Percentiles rank a stretch among this genome's conserved stretches.
Evolutionary conservation across 2,797 vertebrate genomes (phyloP).

Genomic region (Myripristis murdjan): DNA sequence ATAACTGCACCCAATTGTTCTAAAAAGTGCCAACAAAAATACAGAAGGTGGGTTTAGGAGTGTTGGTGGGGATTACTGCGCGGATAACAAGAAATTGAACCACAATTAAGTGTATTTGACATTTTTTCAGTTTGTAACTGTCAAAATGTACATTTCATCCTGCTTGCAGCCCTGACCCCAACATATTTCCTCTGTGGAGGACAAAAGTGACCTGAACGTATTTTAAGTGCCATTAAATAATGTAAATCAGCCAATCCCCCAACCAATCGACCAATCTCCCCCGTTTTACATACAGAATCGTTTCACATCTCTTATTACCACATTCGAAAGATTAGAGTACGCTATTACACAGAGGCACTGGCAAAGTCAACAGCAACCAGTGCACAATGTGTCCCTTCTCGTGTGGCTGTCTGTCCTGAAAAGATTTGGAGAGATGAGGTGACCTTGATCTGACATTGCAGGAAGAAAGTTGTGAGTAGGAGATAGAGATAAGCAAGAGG

Average conservation of each 20-base stretch:
- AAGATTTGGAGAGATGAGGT: slow-evolving; percentile 52
- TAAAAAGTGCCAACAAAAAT: neutral
- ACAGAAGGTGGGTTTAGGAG: neutral
- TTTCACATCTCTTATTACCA: neutral
- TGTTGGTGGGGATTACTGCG: no score
- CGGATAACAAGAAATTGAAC: neutral
- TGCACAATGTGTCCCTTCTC: slow-evolving; percentile 24
- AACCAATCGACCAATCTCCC: slow-evolving; percentile 16
- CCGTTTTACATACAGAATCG: slow-evolving; percentile 12
- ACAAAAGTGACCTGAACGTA: slow-evolving; percentile 7
- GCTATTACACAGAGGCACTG: slow-evolving; percentile 30
- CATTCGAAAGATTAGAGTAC: slow-evolving; percentile 31
- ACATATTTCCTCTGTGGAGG: slow-evolving; percentile 6
- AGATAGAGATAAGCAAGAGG: slow-evolving; percentile 23
- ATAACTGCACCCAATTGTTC: neutral
- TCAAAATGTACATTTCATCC: neutral
- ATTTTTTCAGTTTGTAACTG: neutral
- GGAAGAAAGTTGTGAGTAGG: slow-evolving; percentile 46
- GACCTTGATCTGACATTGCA: slow-evolving; percentile 75
- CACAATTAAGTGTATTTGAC: slow-evolving; percentile 12
- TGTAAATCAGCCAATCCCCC: slow-evolving; percentile 22
- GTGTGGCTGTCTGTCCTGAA: slow-evolving; percentile 28
- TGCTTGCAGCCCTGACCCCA: neutral
- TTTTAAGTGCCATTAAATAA: neutral
- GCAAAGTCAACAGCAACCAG: slow-evolving; percentile 47